These are phyloP conservation scores for Aythya baeri DNA, from an alignment of 2,113 vertebrate genomes.

Conservation along the genomic window DNA sequence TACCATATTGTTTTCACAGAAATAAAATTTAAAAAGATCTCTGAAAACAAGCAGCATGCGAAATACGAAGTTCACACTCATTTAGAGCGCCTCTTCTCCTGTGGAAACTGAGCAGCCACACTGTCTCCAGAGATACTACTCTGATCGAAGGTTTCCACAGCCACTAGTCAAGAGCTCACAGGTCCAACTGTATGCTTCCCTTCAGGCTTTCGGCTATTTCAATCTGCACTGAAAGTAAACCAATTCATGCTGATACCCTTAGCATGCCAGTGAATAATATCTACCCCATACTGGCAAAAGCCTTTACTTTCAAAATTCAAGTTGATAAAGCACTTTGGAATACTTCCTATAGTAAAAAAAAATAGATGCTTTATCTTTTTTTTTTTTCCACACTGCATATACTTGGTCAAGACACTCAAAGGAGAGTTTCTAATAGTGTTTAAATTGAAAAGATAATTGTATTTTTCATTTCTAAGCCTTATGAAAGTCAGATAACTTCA, in stretches of 20 bases:
- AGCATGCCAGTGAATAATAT: background rate
- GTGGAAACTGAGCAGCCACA: background rate
- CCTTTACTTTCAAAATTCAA: background rate
- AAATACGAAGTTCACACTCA: background rate
- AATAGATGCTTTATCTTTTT: background rate
- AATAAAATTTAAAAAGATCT: background rate
- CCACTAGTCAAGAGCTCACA: background rate
- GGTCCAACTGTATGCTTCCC: background rate
- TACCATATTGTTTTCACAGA: background rate
- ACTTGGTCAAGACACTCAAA: background rate
- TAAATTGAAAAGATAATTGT: background rate
- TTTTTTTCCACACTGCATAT: background rate
- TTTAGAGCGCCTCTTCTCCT: background rate
- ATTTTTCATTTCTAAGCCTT: background rate
- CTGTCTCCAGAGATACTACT: background rate
- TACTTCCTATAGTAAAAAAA: background rate
- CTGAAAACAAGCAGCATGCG: background rate
- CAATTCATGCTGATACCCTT: background rate
- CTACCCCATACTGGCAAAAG: rapidly evolving
- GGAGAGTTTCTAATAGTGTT: background rate
- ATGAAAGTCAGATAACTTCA: background rate
- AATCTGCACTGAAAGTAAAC: background rate
- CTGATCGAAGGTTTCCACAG: background rate
- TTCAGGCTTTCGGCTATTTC: background rate
- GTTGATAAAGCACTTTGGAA: background rate